Evolutionary conservation across 2,113 vertebrate genomes (phyloP).

Genomic region (Apteryx owenii): DNA sequence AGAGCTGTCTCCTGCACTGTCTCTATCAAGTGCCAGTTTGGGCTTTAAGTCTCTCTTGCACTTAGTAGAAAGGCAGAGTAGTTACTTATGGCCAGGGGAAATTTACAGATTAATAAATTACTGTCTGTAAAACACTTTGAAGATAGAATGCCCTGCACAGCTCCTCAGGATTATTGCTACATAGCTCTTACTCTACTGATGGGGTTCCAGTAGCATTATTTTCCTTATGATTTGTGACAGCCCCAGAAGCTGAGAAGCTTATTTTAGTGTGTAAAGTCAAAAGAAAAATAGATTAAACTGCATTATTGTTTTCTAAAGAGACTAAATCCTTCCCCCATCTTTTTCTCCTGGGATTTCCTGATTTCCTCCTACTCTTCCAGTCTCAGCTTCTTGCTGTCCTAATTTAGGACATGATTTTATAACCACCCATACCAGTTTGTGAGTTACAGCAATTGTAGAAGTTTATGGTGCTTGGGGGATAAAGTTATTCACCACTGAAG

Average conservation of each 20-base stretch:
- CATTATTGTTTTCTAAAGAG: slow-evolving; percentile 58
- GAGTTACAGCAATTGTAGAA: slow-evolving; percentile 2
- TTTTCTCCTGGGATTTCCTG: slow-evolving; percentile 58
- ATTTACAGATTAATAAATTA: slow-evolving; percentile 60
- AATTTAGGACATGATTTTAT: slow-evolving; percentile 52
- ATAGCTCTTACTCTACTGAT: slow-evolving; percentile 16
- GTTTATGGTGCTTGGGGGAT: not conserved
- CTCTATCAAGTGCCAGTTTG: not conserved
- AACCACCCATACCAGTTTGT: slow-evolving; percentile 27
- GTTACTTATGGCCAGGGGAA: slow-evolving; percentile 52
- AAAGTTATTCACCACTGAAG: not conserved
- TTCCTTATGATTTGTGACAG: slow-evolving; percentile 56
- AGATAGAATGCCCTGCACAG: slow-evolving; percentile 31
- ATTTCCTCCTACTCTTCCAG: slow-evolving; percentile 54
- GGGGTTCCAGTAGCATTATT: slow-evolving; percentile 39
- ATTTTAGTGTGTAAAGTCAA: slow-evolving; percentile 52
- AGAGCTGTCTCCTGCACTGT: not conserved
- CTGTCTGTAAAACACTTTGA: slow-evolving; percentile 64
- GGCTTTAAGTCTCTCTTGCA: accelerated
- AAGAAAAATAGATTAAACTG: slow-evolving; percentile 61
- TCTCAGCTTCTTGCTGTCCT: slow-evolving; percentile 51
- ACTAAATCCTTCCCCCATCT: slow-evolving; percentile 49
- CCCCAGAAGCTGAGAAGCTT: slow-evolving; percentile 54
- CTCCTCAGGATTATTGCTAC: slow-evolving; percentile 47
- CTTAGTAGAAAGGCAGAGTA: not conserved